phyloP scores from a whole-genome alignment of 1,140 invertebrate species.

The Diachasma alloeum region DNA sequence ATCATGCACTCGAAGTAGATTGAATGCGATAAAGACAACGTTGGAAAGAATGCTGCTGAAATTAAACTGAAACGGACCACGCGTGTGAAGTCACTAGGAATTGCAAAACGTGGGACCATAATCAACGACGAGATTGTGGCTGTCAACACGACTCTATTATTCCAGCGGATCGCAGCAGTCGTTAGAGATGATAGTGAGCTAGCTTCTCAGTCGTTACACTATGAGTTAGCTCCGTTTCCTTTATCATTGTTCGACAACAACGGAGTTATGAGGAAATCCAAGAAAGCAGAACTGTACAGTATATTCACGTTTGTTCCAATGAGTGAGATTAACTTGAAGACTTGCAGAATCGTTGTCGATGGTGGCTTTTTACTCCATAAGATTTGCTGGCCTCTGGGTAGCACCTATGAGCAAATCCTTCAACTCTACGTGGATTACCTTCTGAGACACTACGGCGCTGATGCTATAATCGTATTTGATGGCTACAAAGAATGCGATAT shows the following conservation, averaged over 20 bases:
- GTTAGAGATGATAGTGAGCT: constrained; percentile 38
- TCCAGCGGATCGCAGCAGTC: constrained; percentile 50
- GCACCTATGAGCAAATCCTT: not conserved
- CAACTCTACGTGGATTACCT: not conserved
- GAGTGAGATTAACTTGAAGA: not conserved
- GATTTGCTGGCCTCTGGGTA: constrained; percentile 26
- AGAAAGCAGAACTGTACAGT: constrained; percentile 50
- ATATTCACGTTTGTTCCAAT: constrained; percentile 33
- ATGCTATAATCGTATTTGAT: not conserved
- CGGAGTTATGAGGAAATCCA: constrained; percentile 51
- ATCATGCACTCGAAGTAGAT: constrained; percentile 42
- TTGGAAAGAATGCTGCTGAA: constrained; percentile 29
- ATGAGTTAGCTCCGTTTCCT: constrained; percentile 51
- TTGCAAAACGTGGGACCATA: not conserved
- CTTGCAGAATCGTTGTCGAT: constrained; percentile 24
- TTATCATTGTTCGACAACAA: constrained; percentile 46
- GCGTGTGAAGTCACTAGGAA: not conserved
- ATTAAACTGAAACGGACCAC: not conserved
- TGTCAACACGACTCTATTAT: constrained; percentile 19
- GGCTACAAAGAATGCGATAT: not conserved
- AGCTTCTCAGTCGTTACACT: constrained; percentile 50
- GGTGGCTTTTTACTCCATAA: constrained; percentile 33
- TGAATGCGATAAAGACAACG: constrained; percentile 43
- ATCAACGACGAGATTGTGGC: not conserved
- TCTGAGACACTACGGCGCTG: not conserved